Base-by-base conservation (phyloP, 2,797 vertebrate species). In the Ciconia nigra region DNA sequence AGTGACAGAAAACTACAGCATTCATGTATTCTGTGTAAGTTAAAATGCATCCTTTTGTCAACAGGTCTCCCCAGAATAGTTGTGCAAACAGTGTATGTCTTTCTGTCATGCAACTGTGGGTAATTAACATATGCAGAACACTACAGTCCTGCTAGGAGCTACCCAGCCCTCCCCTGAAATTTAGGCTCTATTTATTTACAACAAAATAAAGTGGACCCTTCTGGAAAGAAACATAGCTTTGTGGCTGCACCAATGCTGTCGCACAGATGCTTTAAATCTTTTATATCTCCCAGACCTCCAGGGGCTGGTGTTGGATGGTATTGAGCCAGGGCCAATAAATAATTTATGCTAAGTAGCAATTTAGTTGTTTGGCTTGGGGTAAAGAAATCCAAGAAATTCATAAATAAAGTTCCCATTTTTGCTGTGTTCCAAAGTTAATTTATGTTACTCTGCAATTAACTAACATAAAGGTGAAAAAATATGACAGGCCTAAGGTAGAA, bases 331-430 rank as follows among this genome's bases (percentile, higher is more conserved):
- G 97, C 98, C 98, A 98, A 99, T 99, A 99, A 99, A 99, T 99
- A 99, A 99, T 99, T 99, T 99, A 99, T 99, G 98, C 98, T 98
- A 99, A 99, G 98, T 98, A 99, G 98, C 98, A 99, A 99, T 99
- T 99, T 99, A 98, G 98, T 99, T 99, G 99, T 99, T 99, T 99
- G 98, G 99, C 99, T 99, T 98, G 98, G 97, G 98, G 98, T 98
- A 98, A 98, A 98, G 98, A 99, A 98, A 98, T 98, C 97, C 98
- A 98, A 98, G 98, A 98, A 98, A 99, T 99, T 99, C 98, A 98
- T 99, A 99, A 99, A 99, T 99, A 99, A 99, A 99, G 98, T 98
- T 98, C 97, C 98, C 97, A 98, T 98, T 98, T 98, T 98, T 98
- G 97, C 98, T 98, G 96, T 98, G 96, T 97, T 98, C 98, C 98